These are phyloP conservation scores for Brachionus sp. DNA, from an alignment of 1,140 invertebrate species.

Conservation along the genomic window DNA sequence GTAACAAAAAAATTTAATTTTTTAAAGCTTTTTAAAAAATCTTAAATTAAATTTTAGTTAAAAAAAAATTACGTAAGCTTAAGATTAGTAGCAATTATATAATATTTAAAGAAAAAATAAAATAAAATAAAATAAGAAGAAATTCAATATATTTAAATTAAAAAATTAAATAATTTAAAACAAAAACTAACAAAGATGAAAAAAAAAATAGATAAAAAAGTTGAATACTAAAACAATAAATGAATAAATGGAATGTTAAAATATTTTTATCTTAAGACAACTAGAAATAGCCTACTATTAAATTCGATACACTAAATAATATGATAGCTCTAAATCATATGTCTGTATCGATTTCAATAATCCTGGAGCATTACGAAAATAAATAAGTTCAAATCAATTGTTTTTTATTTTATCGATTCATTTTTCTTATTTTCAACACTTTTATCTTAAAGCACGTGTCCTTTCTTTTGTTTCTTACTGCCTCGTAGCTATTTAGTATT, in stretches of 20 bases:
- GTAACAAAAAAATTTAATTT: too few relatives aligned
- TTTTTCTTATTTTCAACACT: not conserved
- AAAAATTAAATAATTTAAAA: not conserved
- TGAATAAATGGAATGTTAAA: not conserved
- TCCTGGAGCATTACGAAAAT: not conserved
- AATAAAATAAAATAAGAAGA: too few relatives aligned
- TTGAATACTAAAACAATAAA: not conserved
- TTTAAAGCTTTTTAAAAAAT: too few relatives aligned
- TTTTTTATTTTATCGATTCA: not conserved
- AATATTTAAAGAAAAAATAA: not conserved
- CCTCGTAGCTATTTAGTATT: not conserved
- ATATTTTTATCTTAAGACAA: not conserved
- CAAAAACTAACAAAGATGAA: not conserved
- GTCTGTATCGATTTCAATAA: conserved; percentile 32
- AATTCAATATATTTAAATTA: too few relatives aligned
- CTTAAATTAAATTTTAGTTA: too few relatives aligned
- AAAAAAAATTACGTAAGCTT: not conserved
- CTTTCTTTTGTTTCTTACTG: not conserved
- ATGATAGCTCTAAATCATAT: conserved; percentile 6
- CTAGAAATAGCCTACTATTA: not conserved
- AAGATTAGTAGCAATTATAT: not conserved
- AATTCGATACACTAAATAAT: not conserved
- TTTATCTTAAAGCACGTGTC: not conserved
- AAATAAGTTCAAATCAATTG: not conserved
- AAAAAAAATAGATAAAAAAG: not conserved